Base-by-base conservation (phyloP, 2,888 invertebrate species). In the Brachyopa scutellaris region DNA sequence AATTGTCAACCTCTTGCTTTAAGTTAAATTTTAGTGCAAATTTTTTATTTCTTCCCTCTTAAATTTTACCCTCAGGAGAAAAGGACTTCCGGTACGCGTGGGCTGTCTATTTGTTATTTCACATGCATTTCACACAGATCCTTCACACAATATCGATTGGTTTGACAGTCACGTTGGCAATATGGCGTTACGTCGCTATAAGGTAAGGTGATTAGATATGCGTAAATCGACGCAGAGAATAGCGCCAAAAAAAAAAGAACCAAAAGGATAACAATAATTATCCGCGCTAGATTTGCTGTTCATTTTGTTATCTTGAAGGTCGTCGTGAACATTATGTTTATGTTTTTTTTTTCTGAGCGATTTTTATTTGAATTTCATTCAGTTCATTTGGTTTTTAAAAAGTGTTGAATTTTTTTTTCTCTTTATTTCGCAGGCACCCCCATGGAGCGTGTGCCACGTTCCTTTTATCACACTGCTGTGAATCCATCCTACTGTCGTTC, bases 61-160 rank as follows among this genome's bases (percentile, higher is more conserved):
- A 19, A 53, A 42, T 53, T 62, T 70, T 49, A 53, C 69, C 61
- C 57, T 2, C 96, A 84, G 97, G 97, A 6, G 94, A 97, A 55
- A 97, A 97, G 95, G 93, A 97, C 87, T 96, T 96, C 89, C 92
- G 96, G 64, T 97, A 96, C 89, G 92, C 93, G 1, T 96, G 96
- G 95, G 94, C 96, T 0, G 92, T 95, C 1, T 97, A 95, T 89
- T 94, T 96, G 6, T 92, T 96, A 77, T 95, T 97, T 86, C 97
- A 98, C 90, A 96, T 96, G 78, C 94, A 96, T 88, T 97, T 97
- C 89, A 94, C 96, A 9, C 97, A 97, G 90, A 94, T 95, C 9
- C 93, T 95, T 86, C 96, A 96, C 89, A 97, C 98, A 1, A 96
- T 97, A 84, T 97, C 97, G 0, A 97, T 97, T 86, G 97, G 96